These are phyloP conservation scores for Ochropleura leucogaster DNA, from an alignment of 2,888 invertebrate species.

Conservation along the genomic window DNA sequence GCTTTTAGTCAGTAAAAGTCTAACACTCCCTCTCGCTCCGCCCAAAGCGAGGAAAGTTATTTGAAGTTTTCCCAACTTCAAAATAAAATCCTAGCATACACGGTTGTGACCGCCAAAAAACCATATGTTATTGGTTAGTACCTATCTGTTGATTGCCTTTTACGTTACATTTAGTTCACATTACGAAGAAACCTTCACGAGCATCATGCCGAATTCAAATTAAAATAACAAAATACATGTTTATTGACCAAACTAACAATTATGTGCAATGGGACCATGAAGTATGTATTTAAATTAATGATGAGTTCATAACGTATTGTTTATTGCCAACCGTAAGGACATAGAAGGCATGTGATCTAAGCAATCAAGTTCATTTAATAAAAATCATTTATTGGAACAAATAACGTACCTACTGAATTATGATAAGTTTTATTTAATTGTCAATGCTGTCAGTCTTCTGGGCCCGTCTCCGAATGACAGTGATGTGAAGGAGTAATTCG, in stretches of 20 bases:
- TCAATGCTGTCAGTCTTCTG: no score
- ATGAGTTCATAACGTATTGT: slow-evolving; percentile 63
- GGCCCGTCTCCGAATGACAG: no score
- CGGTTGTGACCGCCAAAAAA: not conserved
- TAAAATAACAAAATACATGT: slow-evolving; percentile 73
- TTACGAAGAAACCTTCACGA: slow-evolving; percentile 70
- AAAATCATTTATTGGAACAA: slow-evolving; percentile 2
- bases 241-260: slow-evolving; percentile 68
- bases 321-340: slow-evolving; percentile 59
- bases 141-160: slow-evolving; percentile 16
- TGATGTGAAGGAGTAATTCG: no score
- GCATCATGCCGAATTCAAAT: slow-evolving; percentile 69
- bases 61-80: not conserved
- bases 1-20: no score
- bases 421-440: no score
- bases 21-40: no score
- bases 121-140: not conserved
- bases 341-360: slow-evolving; percentile 35
- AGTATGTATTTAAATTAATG: slow-evolving; percentile 67
- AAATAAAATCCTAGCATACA: not conserved
- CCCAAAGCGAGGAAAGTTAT: no score
- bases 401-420: not conserved
- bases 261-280: slow-evolving; percentile 67
- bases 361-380: slow-evolving; percentile 25
- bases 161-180: slow-evolving; percentile 65